These are phyloP conservation scores for Thaumatotibia leucotreta DNA, from an alignment of 1,140 invertebrate genomes.

Conservation along the genomic window DNA sequence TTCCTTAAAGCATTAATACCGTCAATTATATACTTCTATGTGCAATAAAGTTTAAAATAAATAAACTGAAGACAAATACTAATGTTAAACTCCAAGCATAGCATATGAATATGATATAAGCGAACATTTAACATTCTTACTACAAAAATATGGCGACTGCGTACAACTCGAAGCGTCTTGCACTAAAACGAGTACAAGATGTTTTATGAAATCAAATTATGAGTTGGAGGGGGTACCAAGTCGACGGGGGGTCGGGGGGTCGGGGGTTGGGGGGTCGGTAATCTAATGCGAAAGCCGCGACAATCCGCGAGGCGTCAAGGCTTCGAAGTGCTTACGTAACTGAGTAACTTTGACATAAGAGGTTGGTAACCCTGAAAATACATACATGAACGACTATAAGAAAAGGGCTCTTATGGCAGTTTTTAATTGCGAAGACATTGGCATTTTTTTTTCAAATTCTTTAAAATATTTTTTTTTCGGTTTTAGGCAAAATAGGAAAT, in stretches of 20 bases:
- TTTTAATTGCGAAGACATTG: too few species aligned
- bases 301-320: background rate
- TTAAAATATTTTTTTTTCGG: too few species aligned
- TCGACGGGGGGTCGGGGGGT: background rate
- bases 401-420: too few species aligned
- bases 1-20: too few species aligned
- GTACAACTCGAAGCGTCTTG: background rate
- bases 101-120: too few species aligned
- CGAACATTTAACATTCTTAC: background rate
- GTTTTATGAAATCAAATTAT: slow-evolving; percentile 14
- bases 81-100: too few species aligned
- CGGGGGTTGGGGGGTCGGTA: background rate
- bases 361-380: background rate
- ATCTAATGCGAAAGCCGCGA: background rate
- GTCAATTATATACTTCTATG: too few species aligned
- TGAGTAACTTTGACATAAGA: background rate
- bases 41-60: too few species aligned
- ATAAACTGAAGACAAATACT: too few species aligned
- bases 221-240: background rate
- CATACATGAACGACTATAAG: too few species aligned
- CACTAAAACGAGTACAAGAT: slow-evolving; percentile 12
- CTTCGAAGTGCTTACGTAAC: background rate
- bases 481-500: too few species aligned
- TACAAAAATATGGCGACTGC: background rate
- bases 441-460: too few species aligned